A percentile compares a stretch with the other conserved stretches of the same genome.
Conservation (phyloP, 1,140 invertebrate genomes). For the Drosophila serrata region DNA sequence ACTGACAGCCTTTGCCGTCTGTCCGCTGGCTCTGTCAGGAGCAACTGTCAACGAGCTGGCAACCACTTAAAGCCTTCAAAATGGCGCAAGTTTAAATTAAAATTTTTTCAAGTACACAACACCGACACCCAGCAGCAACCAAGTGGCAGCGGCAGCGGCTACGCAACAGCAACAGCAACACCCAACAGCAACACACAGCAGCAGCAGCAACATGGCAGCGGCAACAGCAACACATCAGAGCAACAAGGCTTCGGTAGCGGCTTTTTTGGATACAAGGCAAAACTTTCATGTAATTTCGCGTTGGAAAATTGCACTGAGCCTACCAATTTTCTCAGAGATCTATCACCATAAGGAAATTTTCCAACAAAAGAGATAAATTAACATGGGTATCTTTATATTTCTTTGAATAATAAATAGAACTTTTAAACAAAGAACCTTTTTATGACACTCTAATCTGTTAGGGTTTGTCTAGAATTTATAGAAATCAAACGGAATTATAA, state of each 20-base stretch:
- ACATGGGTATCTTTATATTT: not conserved
- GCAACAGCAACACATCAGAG: slow-evolving; percentile 21
- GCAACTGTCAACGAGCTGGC: slow-evolving; percentile 83
- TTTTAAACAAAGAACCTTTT: too few species aligned
- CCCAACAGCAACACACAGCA: slow-evolving; percentile 16
- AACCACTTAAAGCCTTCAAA: slow-evolving; percentile 84
- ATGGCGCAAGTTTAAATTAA: slow-evolving; percentile 84
- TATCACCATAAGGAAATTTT: not conserved
- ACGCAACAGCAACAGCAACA: slow-evolving; percentile 23
- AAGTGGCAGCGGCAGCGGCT: slow-evolving; percentile 34
- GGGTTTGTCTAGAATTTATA: not conserved
- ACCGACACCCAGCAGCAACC: slow-evolving; percentile 63
- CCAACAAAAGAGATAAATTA: not conserved
- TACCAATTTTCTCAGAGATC: not conserved
- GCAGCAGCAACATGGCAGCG: slow-evolving; percentile 6
- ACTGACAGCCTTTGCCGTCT: slow-evolving; percentile 52
- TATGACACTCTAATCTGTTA: not conserved
- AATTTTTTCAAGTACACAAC: slow-evolving; percentile 78
- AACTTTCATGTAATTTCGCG: slow-evolving; percentile 78
- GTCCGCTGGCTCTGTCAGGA: slow-evolving; percentile 62
- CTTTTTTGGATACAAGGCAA: slow-evolving; percentile 72
- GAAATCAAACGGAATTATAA: not conserved
- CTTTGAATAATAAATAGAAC: not conserved
- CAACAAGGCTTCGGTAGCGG: slow-evolving; percentile 48
- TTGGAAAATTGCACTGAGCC: slow-evolving; percentile 15